These are phyloP conservation scores for Diadema setosum DNA, from an alignment of 35 echinoderm and acorn worm species.

Conservation along the genomic window DNA sequence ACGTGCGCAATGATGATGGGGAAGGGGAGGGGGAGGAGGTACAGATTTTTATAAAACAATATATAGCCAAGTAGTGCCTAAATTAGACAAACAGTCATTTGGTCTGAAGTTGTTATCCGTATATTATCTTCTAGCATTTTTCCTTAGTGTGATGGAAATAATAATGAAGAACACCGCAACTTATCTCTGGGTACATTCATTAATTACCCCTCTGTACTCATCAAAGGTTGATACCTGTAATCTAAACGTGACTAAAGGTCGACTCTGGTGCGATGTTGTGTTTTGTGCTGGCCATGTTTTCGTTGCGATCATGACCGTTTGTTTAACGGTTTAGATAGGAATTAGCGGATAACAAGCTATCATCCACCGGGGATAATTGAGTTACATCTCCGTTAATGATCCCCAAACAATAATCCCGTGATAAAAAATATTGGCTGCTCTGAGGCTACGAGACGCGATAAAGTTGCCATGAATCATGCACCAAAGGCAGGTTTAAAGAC, in stretches of 20 bases:
- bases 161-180: not conserved
- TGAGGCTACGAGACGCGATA: not conserved
- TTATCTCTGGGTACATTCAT: constrained; percentile 1
- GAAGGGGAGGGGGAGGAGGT: too few species aligned
- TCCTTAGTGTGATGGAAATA: not conserved
- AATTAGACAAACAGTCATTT: too few species aligned
- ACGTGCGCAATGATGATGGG: too few species aligned
- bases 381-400: not conserved
- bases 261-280: not conserved
- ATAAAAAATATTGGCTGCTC: not conserved
- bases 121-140: too few species aligned
- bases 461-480: not conserved
- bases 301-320: not conserved
- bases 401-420: not conserved
- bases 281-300: not conserved
- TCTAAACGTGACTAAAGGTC: too few species aligned
- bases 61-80: too few species aligned
- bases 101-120: too few species aligned
- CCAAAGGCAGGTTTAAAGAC: too few species aligned
- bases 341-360: not conserved
- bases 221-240: too few species aligned
- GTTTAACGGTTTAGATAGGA: constrained; percentile 6
- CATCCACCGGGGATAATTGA: not conserved
- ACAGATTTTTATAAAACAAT: too few species aligned
- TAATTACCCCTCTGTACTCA: not conserved